Base-by-base conservation (phyloP, 2,797 vertebrate genomes). In the Myotis findleyi region DNA sequence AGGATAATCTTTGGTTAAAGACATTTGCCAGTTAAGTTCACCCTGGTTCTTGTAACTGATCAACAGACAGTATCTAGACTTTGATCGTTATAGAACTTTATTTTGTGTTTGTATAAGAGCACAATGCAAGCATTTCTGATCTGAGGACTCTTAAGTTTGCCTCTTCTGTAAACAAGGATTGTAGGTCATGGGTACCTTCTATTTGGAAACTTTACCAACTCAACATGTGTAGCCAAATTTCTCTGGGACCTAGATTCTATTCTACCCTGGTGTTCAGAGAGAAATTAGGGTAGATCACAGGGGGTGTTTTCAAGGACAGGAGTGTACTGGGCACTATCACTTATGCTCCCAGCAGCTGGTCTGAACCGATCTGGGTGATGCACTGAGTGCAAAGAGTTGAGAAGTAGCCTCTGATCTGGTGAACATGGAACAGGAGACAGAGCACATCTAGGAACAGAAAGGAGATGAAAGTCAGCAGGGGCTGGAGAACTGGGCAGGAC, bases 401-500 rank as follows among this genome's bases (percentile, higher is more conserved):
- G 20, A 53, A 77, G 23, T 1, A 23, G 75, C 36, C 75, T 16
- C 20, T 25, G 20, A 36, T 5, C 16, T 10, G 25, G 14, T 73
- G 41, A 17, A 16, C 41, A 73, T 17, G 41, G 25, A 9, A 30
- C 13, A 47, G 41, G 71, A 98, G 14, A 99, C 99, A 99, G 97
- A 3, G 0, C 99, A 99, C 97, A 99, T 99, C 98, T 99, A 33
- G 41, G 38, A 51, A 20, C 21, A 2, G 14, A 4, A 66, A 57
- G n/a, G 33, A 99, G 98, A 99, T 99, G 98, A 95, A 97, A 99
- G 97, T n/a, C 98, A 99, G 93, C 98, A 99, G 98, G 99, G 99
- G 98, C 98, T 99, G 98, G 99, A 99, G 89, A 98, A 98, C 93
- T 97, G 99, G 98, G 99, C 99, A 98, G 98, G 99, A 98, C 98